Percentiles rank a stretch among this genome's conserved stretches.
phyloP scores from a whole-genome alignment of 2,113 vertebrate genomes.

The Pygoscelis antarcticus region DNA sequence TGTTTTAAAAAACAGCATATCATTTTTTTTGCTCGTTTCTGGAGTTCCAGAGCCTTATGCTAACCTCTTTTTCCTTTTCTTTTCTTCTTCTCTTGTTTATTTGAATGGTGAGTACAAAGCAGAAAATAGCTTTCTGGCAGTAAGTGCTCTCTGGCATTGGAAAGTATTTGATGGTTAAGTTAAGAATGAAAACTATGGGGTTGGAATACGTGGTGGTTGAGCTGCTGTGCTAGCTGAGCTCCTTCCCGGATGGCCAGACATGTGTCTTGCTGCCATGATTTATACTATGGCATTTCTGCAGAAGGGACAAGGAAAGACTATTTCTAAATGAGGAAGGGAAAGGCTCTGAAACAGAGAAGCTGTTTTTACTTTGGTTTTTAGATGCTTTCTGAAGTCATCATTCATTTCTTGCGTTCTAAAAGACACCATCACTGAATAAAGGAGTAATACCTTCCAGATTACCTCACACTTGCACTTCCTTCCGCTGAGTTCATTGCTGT shows the following conservation, averaged over 20 bases:
- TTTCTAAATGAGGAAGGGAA: background rate
- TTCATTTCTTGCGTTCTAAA: background rate
- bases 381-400: background rate
- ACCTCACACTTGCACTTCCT: background rate
- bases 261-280: background rate
- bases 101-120: background rate
- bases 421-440: background rate
- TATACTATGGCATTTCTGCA: background rate
- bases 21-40: background rate
- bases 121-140: slow-evolving; percentile 27
- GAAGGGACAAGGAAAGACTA: background rate
- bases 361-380: background rate
- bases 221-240: slow-evolving; percentile 7
- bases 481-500: background rate
- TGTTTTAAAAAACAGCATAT: background rate
- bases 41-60: background rate
- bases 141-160: background rate
- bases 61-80: background rate
- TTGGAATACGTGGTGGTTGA: background rate
- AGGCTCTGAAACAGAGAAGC: background rate
- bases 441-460: background rate
- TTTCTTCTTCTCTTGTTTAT: background rate
- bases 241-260: background rate
- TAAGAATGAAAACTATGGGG: slow-evolving; percentile 36
- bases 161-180: slow-evolving; percentile 43